Percentiles rank a stretch among this genome's conserved stretches.
Evolutionary conservation across 2,888 invertebrate species (phyloP).

Genomic region (Amitus sp.): DNA sequence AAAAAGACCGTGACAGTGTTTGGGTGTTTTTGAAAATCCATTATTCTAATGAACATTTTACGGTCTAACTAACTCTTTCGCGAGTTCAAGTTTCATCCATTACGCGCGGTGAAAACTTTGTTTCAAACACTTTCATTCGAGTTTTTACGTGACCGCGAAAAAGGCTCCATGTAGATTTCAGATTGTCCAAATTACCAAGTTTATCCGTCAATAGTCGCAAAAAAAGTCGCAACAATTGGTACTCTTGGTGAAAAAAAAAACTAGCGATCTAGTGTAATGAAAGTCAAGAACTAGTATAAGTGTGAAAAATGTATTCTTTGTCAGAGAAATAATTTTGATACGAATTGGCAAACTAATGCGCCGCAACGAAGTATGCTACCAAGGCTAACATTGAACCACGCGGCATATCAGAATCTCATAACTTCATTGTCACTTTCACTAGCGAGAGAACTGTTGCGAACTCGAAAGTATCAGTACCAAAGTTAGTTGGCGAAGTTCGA

Average conservation of each 20-base stretch:
- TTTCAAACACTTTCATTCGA: slow-evolving; percentile 63
- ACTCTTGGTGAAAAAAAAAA: too few species aligned
- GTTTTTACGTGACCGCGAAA: slow-evolving; percentile 59
- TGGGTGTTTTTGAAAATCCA: slow-evolving; percentile 36
- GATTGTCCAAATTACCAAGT: slow-evolving; percentile 39
- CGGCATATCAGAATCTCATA: slow-evolving; percentile 39
- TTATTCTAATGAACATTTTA: slow-evolving; percentile 48
- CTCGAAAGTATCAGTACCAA: slow-evolving; percentile 36
- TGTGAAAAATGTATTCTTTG: too few species aligned
- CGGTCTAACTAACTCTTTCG: slow-evolving; percentile 56
- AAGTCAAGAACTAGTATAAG: too few species aligned
- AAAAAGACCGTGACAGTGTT: too few species aligned
- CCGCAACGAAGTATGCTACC: slow-evolving; percentile 27
- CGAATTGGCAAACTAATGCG: slow-evolving; percentile 7
- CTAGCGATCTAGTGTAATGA: too few species aligned
- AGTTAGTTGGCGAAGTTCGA: slow-evolving; percentile 40
- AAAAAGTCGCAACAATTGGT: too few species aligned
- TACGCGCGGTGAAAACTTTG: slow-evolving; percentile 64
- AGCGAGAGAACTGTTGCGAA: slow-evolving; percentile 40
- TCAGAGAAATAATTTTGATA: too few species aligned
- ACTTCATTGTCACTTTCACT: slow-evolving; percentile 43
- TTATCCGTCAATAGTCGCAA: too few species aligned
- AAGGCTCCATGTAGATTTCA: slow-evolving; percentile 57
- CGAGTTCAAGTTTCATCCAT: slow-evolving; percentile 62
- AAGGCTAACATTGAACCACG: slow-evolving; percentile 25